phyloP scores from a whole-genome alignment of 2,888 invertebrate genomes.

The Axea sp. region DNA sequence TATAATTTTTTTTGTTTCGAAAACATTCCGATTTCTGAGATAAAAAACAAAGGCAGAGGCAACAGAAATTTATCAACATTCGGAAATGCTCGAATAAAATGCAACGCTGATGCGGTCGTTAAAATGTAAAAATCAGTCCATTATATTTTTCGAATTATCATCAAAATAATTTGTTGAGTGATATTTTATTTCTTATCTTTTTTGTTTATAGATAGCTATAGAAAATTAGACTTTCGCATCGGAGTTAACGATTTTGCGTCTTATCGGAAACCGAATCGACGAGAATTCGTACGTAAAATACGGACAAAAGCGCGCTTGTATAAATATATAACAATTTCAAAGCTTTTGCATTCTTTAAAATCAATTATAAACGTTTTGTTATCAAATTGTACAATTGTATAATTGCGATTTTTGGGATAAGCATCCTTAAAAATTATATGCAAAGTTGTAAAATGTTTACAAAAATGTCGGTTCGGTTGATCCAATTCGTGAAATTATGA shows the following conservation, averaged over 20 bases:
- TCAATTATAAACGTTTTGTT: slow-evolving; percentile 42
- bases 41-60: slow-evolving; percentile 5
- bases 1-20: slow-evolving; percentile 17
- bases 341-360: slow-evolving; percentile 13
- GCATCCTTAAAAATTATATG: slow-evolving; percentile 38
- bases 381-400: slow-evolving; percentile 47
- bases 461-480: slow-evolving; percentile 17
- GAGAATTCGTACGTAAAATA: slow-evolving; percentile 36
- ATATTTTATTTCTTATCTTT: background rate
- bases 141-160: slow-evolving; percentile 1
- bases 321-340: slow-evolving; percentile 41
- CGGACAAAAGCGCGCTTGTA: slow-evolving; percentile 21
- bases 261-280: slow-evolving; percentile 35
- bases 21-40: slow-evolving; percentile 13
- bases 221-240: slow-evolving; percentile 36
- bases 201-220: slow-evolving; percentile 9
- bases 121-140: slow-evolving; percentile 35
- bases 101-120: slow-evolving; percentile 21
- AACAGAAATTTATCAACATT: background rate
- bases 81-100: slow-evolving; percentile 28
- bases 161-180: background rate
- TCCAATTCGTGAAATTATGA: slow-evolving; percentile 10
- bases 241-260: slow-evolving; percentile 15
- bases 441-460: slow-evolving; percentile 38
- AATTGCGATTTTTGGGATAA: slow-evolving; percentile 13